These are phyloP conservation scores for Saimiri boliviensis DNA, from an alignment of 2,113 vertebrate species.

Conservation along the genomic window DNA sequence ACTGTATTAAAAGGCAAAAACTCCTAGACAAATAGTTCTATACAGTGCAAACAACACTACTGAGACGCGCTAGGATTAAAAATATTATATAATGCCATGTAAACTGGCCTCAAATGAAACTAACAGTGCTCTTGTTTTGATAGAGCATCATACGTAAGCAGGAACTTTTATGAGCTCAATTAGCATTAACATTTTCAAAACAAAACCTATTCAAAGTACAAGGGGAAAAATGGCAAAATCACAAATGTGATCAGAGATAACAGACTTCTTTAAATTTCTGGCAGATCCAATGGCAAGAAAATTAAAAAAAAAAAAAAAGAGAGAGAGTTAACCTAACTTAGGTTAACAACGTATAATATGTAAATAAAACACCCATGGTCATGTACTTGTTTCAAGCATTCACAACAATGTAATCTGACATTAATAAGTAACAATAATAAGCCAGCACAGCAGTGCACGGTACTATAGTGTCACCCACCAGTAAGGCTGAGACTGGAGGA, in stretches of 20 bases:
- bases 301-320: background rate
- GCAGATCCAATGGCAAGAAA: background rate
- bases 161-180: background rate
- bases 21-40: background rate
- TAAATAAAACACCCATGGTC: background rate
- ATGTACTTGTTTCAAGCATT: background rate
- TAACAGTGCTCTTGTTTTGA: fast-evolving
- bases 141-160: background rate
- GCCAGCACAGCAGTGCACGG: too few species aligned
- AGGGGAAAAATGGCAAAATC: background rate
- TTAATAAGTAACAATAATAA: background rate
- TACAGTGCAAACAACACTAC: background rate
- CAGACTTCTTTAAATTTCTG: background rate
- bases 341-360: fast-evolving
- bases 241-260: background rate
- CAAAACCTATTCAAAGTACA: background rate
- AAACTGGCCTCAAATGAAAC: background rate
- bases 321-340: fast-evolving
- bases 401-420: background rate
- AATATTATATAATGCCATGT: background rate
- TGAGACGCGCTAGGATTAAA: background rate
- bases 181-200: background rate
- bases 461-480: too few species aligned
- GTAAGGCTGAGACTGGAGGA: too few species aligned
- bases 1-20: background rate